Evolutionary conservation across 2,888 invertebrate species (phyloP).

Genomic region (Drosophila crucigera): DNA sequence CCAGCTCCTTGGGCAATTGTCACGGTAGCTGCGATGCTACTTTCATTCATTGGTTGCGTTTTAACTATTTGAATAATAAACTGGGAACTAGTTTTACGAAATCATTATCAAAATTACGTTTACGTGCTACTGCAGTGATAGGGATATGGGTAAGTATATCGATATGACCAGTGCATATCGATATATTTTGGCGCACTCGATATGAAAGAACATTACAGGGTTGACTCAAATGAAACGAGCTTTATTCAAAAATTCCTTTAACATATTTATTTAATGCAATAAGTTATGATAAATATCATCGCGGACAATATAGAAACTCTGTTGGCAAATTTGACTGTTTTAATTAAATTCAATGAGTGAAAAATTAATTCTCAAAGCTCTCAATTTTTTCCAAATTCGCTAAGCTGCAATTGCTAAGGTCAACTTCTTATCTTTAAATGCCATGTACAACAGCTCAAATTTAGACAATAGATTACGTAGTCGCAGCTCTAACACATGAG

Average conservation of each 20-base stretch:
- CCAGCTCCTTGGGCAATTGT: conserved; percentile 21
- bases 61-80: conserved; percentile 38
- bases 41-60: conserved; percentile 48
- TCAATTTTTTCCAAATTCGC: background rate
- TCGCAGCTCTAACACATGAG: background rate
- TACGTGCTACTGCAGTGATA: conserved; percentile 24
- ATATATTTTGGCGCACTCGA: conserved; percentile 4
- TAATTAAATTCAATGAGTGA: background rate
- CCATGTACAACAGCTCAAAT: background rate
- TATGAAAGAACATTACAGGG: background rate
- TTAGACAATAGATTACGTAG: background rate
- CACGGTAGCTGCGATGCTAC: conserved; percentile 10
- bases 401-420: background rate
- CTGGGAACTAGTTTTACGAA: conserved; percentile 40
- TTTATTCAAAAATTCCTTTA: background rate
- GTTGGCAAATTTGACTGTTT: background rate
- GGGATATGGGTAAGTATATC: conserved; percentile 23
- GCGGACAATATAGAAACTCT: background rate
- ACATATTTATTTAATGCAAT: background rate
- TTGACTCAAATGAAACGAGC: background rate
- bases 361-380: background rate
- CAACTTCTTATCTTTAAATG: background rate
- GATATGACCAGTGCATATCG: conserved; percentile 12
- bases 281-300: background rate
- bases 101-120: conserved; percentile 54